phyloP scores from a whole-genome alignment of 1,140 invertebrate genomes.

The Coelopa frigida region DNA sequence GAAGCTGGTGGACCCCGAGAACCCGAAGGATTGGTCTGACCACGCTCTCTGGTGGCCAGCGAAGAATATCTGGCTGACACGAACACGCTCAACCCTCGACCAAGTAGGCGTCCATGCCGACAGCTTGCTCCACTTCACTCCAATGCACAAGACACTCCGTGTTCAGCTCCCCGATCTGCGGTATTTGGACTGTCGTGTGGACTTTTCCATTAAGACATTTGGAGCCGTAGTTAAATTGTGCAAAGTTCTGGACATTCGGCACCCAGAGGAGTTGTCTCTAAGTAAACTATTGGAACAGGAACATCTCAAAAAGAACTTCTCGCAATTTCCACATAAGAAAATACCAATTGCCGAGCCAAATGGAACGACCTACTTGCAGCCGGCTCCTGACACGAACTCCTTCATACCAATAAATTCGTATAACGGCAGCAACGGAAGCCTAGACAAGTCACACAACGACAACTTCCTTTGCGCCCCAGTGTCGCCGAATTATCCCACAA shows the following conservation, averaged over 20 bases:
- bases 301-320: constrained; percentile 82
- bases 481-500: constrained; percentile 30
- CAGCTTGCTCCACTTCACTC: constrained; percentile 90
- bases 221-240: constrained; percentile 89
- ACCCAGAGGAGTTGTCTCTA: constrained; percentile 95
- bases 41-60: constrained; percentile 99
- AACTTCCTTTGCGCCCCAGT: constrained; percentile 46
- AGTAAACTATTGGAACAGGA: constrained; percentile 81
- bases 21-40: constrained; percentile 96
- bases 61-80: constrained; percentile 86
- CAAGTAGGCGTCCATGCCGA: constrained; percentile 97
- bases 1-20: constrained; percentile 93
- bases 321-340: constrained; percentile 62
- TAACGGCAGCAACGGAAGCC: constrained; percentile 60
- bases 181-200: constrained; percentile 85
- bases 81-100: constrained; percentile 91
- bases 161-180: constrained; percentile 91
- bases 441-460: constrained; percentile 57
- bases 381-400: constrained; percentile 75
- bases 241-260: constrained; percentile 92
- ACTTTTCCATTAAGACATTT: constrained; percentile 96
- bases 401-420: constrained; percentile 68
- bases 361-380: constrained; percentile 39
- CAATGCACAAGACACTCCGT: constrained; percentile 95
- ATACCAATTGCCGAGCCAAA: constrained; percentile 48